These are phyloP conservation scores for Byasa hedistus DNA, from an alignment of 2,888 invertebrate species.

Conservation along the genomic window DNA sequence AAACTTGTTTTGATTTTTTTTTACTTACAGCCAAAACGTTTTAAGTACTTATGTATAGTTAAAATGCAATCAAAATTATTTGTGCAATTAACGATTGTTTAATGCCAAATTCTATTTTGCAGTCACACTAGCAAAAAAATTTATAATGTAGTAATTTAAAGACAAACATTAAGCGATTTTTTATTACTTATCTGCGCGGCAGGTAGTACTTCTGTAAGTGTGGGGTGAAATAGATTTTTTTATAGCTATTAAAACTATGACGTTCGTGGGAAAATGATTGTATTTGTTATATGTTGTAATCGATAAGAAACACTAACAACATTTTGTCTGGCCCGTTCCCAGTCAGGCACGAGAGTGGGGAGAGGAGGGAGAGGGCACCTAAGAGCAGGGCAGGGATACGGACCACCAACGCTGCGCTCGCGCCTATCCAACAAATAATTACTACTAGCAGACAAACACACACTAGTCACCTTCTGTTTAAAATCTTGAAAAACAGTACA, in stretches of 20 bases:
- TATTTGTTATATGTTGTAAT: conserved; percentile 48
- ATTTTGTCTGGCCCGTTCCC: conserved; percentile 44
- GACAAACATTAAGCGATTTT: too few species aligned
- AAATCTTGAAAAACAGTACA: neutral
- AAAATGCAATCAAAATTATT: too few species aligned
- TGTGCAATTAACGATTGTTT: too few species aligned
- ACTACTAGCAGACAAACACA: conserved; percentile 69
- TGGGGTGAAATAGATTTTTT: too few species aligned
- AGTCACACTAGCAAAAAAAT: too few species aligned
- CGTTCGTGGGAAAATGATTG: conserved; percentile 37
- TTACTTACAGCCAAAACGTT: too few species aligned
- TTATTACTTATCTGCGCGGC: too few species aligned
- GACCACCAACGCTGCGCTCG: conserved; percentile 77
- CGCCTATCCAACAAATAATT: conserved; percentile 75
- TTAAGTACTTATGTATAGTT: too few species aligned
- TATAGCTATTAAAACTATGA: conserved; percentile 2
- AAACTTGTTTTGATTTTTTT: too few species aligned
- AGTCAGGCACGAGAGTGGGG: conserved; percentile 51
- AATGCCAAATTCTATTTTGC: too few species aligned
- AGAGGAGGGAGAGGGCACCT: conserved; percentile 21
- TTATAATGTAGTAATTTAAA: too few species aligned
- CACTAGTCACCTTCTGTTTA: conserved; percentile 36
- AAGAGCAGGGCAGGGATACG: conserved; percentile 34
- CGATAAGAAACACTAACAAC: conserved; percentile 47
- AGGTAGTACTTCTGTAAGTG: too few species aligned